A percentile compares a stretch with the other conserved stretches of the same genome.
These are phyloP conservation scores for Muntiacus muntjak DNA, from an alignment of 2,113 vertebrate species.

Conservation along the genomic window DNA sequence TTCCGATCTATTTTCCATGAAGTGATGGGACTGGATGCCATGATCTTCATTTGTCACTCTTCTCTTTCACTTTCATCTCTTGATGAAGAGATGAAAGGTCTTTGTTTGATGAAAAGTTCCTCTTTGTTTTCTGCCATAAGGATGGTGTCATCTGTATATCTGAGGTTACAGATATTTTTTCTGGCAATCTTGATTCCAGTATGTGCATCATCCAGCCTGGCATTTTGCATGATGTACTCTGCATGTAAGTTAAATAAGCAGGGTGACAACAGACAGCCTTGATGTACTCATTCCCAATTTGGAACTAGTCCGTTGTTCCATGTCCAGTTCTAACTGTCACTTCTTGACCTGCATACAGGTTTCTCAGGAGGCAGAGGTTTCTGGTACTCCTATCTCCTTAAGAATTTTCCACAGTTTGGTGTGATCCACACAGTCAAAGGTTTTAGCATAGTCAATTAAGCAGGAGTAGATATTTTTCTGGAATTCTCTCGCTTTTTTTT, in stretches of 20 bases:
- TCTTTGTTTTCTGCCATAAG: neutral
- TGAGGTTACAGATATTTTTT: neutral
- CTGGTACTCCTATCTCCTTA: neutral
- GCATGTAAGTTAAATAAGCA: neutral
- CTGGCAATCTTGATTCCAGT: neutral
- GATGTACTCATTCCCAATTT: neutral
- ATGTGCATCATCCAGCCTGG: neutral
- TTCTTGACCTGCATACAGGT: neutral
- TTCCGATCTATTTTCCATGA: neutral
- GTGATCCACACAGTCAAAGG: neutral
- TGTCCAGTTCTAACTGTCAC: neutral
- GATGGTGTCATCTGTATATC: neutral
- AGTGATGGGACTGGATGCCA: neutral
- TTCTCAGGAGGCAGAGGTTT: neutral
- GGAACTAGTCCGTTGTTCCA: neutral
- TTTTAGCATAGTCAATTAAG: neutral
- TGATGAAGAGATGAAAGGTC: neutral
- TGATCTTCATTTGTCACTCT: neutral
- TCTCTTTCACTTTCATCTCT: neutral
- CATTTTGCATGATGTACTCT: neutral
- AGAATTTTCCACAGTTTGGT: neutral
- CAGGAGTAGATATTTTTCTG: neutral
- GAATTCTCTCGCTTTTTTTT: neutral
- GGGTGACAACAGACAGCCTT: neutral
- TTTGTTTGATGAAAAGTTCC: neutral